These are phyloP conservation scores for Lasioglossum vierecki DNA, from an alignment of 2,888 invertebrate genomes.

Conservation along the genomic window DNA sequence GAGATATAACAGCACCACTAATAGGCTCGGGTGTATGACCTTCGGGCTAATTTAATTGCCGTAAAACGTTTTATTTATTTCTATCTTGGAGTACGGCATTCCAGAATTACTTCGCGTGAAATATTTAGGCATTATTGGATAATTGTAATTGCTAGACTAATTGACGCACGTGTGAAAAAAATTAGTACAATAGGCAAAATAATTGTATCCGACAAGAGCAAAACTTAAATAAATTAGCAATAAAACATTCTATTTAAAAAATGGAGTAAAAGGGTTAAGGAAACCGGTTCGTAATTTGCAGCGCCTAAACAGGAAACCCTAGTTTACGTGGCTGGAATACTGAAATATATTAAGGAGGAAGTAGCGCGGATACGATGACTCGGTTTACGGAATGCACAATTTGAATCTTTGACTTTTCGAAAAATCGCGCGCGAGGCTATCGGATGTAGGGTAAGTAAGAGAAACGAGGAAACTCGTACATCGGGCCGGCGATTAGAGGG, in stretches of 20 bases:
- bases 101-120: background rate
- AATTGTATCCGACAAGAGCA: too few relatives aligned
- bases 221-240: too few relatives aligned
- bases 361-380: too few relatives aligned
- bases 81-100: background rate
- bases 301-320: too few relatives aligned
- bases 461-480: conserved; percentile 66
- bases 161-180: background rate
- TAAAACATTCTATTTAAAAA: too few relatives aligned
- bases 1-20: background rate
- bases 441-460: conserved; percentile 65
- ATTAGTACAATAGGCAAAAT: too few relatives aligned
- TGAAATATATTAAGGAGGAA: too few relatives aligned
- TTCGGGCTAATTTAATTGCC: background rate
- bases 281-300: too few relatives aligned
- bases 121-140: background rate
- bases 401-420: conserved; percentile 36
- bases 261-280: too few relatives aligned
- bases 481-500: conserved; percentile 68
- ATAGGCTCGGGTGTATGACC: background rate
- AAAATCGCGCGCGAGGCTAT: conserved; percentile 58
- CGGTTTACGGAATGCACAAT: conserved; percentile 24
- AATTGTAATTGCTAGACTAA: too few relatives aligned
- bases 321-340: too few relatives aligned
- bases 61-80: background rate